Evolutionary conservation across 2,113 vertebrate species (phyloP).

Genomic region (Anguilla japonica): DNA sequence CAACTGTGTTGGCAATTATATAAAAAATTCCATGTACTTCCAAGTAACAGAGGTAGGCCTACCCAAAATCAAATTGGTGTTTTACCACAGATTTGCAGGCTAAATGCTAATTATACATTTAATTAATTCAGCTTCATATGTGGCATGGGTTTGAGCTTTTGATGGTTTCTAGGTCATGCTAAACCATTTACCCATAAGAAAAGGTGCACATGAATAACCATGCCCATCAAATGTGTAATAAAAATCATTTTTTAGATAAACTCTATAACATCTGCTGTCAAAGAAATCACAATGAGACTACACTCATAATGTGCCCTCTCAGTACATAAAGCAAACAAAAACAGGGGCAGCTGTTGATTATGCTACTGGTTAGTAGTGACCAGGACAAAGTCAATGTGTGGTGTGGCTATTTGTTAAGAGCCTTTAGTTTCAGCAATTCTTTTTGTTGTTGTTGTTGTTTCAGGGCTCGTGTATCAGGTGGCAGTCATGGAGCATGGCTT

Average conservation of each 20-base stretch:
- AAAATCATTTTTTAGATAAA: not conserved
- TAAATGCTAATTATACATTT: not conserved
- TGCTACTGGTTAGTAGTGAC: constrained; percentile 62
- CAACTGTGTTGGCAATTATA: not conserved
- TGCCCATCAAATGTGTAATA: not conserved
- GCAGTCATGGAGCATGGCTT: constrained; percentile 59
- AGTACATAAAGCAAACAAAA: constrained; percentile 41
- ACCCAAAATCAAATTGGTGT: not conserved
- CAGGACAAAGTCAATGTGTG: constrained; percentile 65
- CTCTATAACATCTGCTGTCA: not conserved
- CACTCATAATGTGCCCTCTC: constrained; percentile 1
- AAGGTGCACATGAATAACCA: not conserved
- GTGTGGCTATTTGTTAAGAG: constrained; percentile 48
- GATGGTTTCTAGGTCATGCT: not conserved
- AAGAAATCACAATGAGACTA: not conserved
- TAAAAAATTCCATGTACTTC: no score
- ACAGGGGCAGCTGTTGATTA: constrained; percentile 56
- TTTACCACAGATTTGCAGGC: not conserved
- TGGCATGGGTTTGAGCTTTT: not conserved
- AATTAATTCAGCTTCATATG: not conserved
- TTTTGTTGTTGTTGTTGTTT: constrained; percentile 24
- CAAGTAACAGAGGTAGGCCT: not conserved
- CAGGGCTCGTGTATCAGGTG: constrained; percentile 68
- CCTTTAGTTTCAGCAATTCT: constrained; percentile 44
- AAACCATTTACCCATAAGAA: not conserved